phyloP scores from a whole-genome alignment of 2,888 invertebrate genomes.

The Platycnemis pennipes region DNA sequence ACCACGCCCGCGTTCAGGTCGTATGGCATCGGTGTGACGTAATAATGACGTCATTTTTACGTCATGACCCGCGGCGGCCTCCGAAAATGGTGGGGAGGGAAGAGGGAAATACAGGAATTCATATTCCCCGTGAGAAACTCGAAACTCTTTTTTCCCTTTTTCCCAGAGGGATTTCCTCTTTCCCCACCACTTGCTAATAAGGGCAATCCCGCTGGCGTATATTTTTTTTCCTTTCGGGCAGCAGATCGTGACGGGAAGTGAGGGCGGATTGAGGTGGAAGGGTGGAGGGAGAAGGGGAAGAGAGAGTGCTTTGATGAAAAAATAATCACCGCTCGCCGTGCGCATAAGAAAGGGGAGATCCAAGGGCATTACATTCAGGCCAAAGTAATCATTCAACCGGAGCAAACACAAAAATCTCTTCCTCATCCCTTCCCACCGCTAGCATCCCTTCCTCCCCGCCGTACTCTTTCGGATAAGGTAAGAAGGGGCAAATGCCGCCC shows the following conservation, averaged over 20 bases:
- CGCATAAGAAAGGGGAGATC: neutral
- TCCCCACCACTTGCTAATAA: neutral
- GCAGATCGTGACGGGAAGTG: neutral
- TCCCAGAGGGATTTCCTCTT: neutral
- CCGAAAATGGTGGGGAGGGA: neutral
- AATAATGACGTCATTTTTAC: neutral
- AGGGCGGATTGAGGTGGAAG: neutral
- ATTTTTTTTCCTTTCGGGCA: neutral
- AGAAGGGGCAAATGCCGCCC: neutral
- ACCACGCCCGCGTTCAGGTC: neutral
- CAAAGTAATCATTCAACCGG: constrained; percentile 31
- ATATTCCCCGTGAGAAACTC: neutral
- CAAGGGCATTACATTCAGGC: constrained; percentile 19
- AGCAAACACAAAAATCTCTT: constrained; percentile 32
- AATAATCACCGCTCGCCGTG: constrained; percentile 18
- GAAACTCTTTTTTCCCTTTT: neutral
- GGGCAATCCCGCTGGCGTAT: neutral
- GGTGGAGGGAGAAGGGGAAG: neutral
- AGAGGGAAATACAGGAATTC: neutral
- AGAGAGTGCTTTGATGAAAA: neutral
- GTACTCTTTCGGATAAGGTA: neutral
- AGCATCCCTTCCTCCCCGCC: neutral
- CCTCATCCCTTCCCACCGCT: neutral
- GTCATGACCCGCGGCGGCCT: neutral
- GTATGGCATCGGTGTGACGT: neutral